phyloP scores from a whole-genome alignment of 1,140 invertebrate genomes.

The Lucilia sericata region DNA sequence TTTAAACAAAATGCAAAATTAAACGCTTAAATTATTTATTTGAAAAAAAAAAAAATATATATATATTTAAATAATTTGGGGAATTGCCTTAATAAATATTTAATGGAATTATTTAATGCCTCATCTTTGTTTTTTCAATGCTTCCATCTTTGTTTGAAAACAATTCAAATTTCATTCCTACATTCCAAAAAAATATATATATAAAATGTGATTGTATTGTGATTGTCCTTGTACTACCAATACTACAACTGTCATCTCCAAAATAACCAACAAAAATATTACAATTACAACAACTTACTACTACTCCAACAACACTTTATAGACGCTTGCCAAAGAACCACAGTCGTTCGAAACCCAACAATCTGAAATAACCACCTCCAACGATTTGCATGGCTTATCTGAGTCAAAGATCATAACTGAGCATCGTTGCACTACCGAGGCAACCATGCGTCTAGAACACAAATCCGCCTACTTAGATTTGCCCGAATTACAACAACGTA shows the following conservation, averaged over 20 bases:
- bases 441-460: conserved; percentile 68
- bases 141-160: no score
- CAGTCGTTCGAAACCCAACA: conserved; percentile 59
- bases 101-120: not conserved
- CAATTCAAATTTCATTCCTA: no score
- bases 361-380: conserved; percentile 56
- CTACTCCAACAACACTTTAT: conserved; percentile 44
- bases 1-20: not conserved
- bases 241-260: not conserved
- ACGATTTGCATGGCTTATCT: conserved; percentile 64
- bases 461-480: conserved; percentile 64
- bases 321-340: conserved; percentile 53
- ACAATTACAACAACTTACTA: conserved; percentile 30
- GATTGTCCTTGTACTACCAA: conserved; percentile 18
- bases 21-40: not conserved
- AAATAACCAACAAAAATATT: not conserved
- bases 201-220: conserved; percentile 31
- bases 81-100: not conserved
- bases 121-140: not conserved
- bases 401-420: conserved; percentile 67
- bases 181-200: not conserved
- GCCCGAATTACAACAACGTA: conserved; percentile 55
- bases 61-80: not conserved
- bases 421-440: conserved; percentile 67
- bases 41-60: no score